A percentile compares a stretch with the other conserved stretches of the same genome.
phyloP scores from a whole-genome alignment of 2,797 vertebrate species.

The Pseudochaenichthys georgianus region DNA sequence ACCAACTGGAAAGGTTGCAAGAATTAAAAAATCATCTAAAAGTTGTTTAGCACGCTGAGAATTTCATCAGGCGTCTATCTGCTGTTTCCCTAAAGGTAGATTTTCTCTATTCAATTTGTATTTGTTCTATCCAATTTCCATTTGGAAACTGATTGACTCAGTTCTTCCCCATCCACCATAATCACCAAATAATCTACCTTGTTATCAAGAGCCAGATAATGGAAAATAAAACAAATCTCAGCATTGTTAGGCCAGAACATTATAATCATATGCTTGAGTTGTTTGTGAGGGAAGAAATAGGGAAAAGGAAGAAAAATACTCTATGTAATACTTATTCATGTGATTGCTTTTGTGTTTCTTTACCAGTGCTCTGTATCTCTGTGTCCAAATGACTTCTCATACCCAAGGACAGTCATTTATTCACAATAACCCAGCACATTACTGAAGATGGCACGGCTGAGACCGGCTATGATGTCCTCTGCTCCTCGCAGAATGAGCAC shows the following conservation, averaged over 20 bases:
- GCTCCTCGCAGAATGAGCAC: conserved; percentile 33
- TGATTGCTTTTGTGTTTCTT: conserved; percentile 34
- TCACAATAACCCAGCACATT: conserved; percentile 54
- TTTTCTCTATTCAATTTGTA: conserved; percentile 70
- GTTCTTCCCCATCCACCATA: conserved; percentile 55
- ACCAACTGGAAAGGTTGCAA: neutral
- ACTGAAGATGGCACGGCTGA: conserved; percentile 51
- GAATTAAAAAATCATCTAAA: conserved; percentile 51
- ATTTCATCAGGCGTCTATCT: conserved; percentile 46
- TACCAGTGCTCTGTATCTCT: conserved; percentile 23
- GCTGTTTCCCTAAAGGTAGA: conserved; percentile 53
- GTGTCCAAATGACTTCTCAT: conserved; percentile 35
- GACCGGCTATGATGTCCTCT: conserved; percentile 40
- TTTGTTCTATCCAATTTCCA: conserved; percentile 71
- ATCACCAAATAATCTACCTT: conserved; percentile 74
- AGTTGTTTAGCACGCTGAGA: conserved; percentile 63
- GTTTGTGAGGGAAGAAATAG: conserved; percentile 43
- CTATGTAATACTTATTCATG: conserved; percentile 19
- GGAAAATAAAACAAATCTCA: conserved; percentile 68
- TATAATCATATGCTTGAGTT: conserved; percentile 52
- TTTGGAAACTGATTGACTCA: conserved; percentile 68
- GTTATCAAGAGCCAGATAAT: conserved; percentile 69
- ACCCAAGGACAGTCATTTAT: conserved; percentile 51
- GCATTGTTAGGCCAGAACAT: conserved; percentile 52
- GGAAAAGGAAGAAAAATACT: conserved; percentile 25